Evolutionary conservation across 2,888 invertebrate genomes (phyloP), one percentile per base, ranked within the genome.

Genomic region (Drosophila quinaria): DNA sequence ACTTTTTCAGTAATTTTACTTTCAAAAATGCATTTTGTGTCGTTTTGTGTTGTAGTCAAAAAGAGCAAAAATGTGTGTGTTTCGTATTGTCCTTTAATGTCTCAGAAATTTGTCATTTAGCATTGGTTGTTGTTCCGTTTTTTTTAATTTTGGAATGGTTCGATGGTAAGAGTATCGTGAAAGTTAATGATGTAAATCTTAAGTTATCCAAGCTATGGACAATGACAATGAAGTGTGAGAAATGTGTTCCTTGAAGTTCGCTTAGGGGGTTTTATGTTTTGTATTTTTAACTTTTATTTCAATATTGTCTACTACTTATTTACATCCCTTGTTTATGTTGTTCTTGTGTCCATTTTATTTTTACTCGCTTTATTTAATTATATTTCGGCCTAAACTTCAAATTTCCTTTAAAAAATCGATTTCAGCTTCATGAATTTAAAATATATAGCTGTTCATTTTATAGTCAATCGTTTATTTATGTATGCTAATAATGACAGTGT

Each of bases 271-370:
- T 5, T 25, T 25, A n/a, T n/a, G 5, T 25, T 25, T 47, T 59
- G 17, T 65, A n/a, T 10, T 46, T 55, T 51, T 62, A 44, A 41
- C 17, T 54, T 77, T 63, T 35, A 59, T 80, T 68, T 80, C 46
- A 70, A 75, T 86, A 86, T 86, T 85, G 84, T 85, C 84, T 76
- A 85, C 85, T 82, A 85, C 70, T 73, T 85, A 87, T 87, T 72
- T 85, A 85, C 87, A 85, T 85, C 84, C 84, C 84, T 87, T 85
- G 84, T 85, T 81, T 81, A 69, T 63, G 81, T 85, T 83, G 56
- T 42, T 60, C 54, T 81, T 87, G 80, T 86, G 75, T 82, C 80
- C 83, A 69, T 70, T 79, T 72, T 70, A 64, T 66, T 41, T 70
- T 60, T 37, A 49, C n/a, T 47, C 22, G 22, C 19, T 19, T 39